phyloP scores from a whole-genome alignment of 2,113 vertebrate genomes.

The Zeus faber region DNA sequence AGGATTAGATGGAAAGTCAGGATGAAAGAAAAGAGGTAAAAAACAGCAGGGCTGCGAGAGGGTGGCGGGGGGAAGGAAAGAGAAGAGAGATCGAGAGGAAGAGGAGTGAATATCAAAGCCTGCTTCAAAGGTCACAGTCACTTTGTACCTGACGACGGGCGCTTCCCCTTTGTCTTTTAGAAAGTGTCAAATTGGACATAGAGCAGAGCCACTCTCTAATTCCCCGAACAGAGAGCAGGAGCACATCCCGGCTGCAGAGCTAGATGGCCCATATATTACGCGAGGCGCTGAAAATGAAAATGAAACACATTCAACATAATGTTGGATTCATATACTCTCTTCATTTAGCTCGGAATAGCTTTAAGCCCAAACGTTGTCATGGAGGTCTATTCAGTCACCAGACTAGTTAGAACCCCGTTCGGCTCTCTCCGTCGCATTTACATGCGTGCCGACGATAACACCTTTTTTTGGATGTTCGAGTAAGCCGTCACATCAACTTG shows the following conservation, averaged over 20 bases:
- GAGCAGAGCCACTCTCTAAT: constrained; percentile 41
- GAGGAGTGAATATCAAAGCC: constrained; percentile 53
- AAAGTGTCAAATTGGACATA: constrained; percentile 47
- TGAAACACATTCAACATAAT: neutral
- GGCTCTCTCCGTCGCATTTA: neutral
- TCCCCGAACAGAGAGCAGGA: constrained; percentile 41
- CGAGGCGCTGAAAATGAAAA: too few species aligned
- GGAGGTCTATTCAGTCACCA: too few species aligned
- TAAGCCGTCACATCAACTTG: neutral
- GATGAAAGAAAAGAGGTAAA: constrained; percentile 15
- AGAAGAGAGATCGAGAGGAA: neutral
- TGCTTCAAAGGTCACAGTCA: constrained; percentile 68
- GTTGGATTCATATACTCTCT: neutral
- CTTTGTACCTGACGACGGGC: constrained; percentile 67
- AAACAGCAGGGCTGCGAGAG: constrained; percentile 9
- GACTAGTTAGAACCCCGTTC: too few species aligned
- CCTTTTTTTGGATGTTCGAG: neutral
- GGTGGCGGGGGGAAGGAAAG: neutral
- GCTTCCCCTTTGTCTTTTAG: constrained; percentile 56
- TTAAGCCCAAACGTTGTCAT: too few species aligned
- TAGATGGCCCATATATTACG: too few species aligned
- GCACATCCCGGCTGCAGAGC: constrained; percentile 13
- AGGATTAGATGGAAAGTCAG: constrained; percentile 21
- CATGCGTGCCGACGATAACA: neutral
- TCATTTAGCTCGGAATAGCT: too few species aligned